These are phyloP conservation scores for Brachionichthys hirsutus DNA, from an alignment of 2,113 vertebrate genomes.

Conservation along the genomic window DNA sequence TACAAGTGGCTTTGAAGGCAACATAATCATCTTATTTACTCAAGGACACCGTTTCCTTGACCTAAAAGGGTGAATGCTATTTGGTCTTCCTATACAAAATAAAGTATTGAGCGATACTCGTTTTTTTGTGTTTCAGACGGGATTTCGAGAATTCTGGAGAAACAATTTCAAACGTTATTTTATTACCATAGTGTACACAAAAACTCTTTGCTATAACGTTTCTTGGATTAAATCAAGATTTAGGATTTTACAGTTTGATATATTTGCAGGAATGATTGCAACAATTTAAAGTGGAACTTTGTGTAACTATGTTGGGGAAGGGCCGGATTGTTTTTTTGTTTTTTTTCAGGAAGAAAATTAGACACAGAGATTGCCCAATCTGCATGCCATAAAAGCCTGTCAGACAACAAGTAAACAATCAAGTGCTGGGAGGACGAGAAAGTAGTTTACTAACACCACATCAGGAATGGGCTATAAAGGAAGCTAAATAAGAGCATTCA, in stretches of 20 bases:
- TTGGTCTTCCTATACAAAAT: no score
- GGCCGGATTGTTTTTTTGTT: no score
- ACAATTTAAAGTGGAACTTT: neutral
- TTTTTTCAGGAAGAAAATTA: slow-evolving; percentile 33
- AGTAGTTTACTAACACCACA: slow-evolving; percentile 52
- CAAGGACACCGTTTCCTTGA: slow-evolving; percentile 2
- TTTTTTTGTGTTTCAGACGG: no score
- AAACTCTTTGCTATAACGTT: no score
- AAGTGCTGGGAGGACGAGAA: slow-evolving; percentile 43
- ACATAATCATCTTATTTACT: slow-evolving; percentile 4
- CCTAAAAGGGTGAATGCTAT: neutral
- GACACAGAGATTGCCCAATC: slow-evolving; percentile 38
- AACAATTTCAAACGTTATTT: no score
- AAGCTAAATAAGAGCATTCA: slow-evolving; percentile 52
- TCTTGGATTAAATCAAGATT: no score
- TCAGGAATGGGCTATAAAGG: slow-evolving; percentile 66
- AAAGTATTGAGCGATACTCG: no score
- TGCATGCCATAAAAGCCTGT: slow-evolving; percentile 52
- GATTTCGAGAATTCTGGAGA: no score
- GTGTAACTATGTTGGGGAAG: no score
- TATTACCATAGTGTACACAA: no score
- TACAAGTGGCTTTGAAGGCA: neutral
- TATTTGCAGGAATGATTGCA: no score
- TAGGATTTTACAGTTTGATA: no score
- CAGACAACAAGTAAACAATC: slow-evolving; percentile 69